These are phyloP conservation scores for Chromis chromis DNA, from an alignment of 2,797 vertebrate genomes.

Conservation along the genomic window DNA sequence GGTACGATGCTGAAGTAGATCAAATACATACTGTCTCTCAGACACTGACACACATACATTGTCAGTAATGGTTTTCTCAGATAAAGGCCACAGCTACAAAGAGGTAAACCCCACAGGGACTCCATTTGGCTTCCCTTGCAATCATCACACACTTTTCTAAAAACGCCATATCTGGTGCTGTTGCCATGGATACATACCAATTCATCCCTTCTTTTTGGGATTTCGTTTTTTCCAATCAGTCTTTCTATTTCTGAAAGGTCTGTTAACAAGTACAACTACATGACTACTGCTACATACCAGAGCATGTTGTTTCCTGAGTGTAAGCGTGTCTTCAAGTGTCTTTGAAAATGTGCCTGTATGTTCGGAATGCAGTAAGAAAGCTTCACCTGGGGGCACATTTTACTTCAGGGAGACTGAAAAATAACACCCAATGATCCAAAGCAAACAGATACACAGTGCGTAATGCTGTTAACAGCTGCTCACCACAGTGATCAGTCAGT, in stretches of 20 bases:
- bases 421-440: constrained; percentile 22
- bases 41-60: constrained; percentile 23
- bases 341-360: constrained; percentile 30
- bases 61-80: constrained; percentile 59
- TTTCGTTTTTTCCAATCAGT: constrained; percentile 33
- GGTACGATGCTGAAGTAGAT: constrained; percentile 4
- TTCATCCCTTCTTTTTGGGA: constrained; percentile 5
- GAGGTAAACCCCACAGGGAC: constrained; percentile 67
- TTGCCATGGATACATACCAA: constrained; percentile 62
- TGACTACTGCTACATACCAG: constrained; percentile 36
- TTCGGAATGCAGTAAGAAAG: constrained; percentile 56
- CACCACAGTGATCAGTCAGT: constrained; percentile 10
- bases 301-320: constrained; percentile 55
- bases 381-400: constrained; percentile 53
- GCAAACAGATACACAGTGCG: constrained; percentile 15
- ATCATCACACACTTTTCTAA: constrained; percentile 60
- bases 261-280: constrained; percentile 7
- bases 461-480: constrained; percentile 43
- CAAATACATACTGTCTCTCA: constrained; percentile 6
- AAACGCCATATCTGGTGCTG: constrained; percentile 33
- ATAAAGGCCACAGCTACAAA: constrained; percentile 56
- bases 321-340: constrained; percentile 13
- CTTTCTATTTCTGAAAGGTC: constrained; percentile 25
- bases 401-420: constrained; percentile 40
- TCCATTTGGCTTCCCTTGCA: constrained; percentile 66